phyloP scores from a whole-genome alignment of 2,797 vertebrate species.

The Phalanger gymnotis region DNA sequence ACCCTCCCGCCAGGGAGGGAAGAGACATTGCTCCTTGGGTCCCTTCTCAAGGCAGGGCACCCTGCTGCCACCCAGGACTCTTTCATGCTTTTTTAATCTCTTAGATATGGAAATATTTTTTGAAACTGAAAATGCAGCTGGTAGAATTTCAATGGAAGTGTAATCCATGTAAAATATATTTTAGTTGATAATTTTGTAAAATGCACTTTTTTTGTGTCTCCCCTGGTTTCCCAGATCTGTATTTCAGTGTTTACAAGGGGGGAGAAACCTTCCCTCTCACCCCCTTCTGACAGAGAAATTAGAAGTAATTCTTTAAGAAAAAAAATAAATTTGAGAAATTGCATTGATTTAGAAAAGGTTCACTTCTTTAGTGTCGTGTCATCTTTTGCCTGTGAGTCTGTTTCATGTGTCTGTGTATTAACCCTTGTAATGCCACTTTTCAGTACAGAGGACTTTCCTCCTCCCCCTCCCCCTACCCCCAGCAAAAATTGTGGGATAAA shows the following conservation, averaged over 20 bases:
- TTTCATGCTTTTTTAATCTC: slow-evolving; percentile 88
- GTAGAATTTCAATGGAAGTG: slow-evolving; percentile 88
- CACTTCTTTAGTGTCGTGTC: slow-evolving; percentile 70
- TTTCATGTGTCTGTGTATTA: neutral
- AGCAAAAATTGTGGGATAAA: neutral
- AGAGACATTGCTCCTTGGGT: neutral
- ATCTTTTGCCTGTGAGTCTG: slow-evolving; percentile 42
- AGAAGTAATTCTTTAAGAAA: slow-evolving; percentile 89
- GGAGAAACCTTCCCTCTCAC: slow-evolving; percentile 87
- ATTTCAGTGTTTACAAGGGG: slow-evolving; percentile 91
- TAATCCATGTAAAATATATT: slow-evolving; percentile 91
- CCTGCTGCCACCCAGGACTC: slow-evolving; percentile 73
- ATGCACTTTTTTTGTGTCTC: slow-evolving; percentile 90
- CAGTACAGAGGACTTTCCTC: neutral
- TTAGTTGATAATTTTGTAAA: slow-evolving; percentile 92
- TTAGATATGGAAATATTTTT: slow-evolving; percentile 91
- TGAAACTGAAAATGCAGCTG: slow-evolving; percentile 87
- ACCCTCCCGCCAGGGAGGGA: slow-evolving; percentile 39
- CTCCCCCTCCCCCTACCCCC: neutral
- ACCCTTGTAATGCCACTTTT: neutral
- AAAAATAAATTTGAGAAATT: slow-evolving; percentile 88
- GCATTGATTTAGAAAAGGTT: slow-evolving; percentile 88
- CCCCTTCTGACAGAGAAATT: slow-evolving; percentile 89
- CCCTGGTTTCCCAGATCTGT: slow-evolving; percentile 89
- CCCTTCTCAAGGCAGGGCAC: neutral